These are phyloP conservation scores for Panagrolaimus sp. DNA, from an alignment of 1,140 invertebrate genomes.

Conservation along the genomic window DNA sequence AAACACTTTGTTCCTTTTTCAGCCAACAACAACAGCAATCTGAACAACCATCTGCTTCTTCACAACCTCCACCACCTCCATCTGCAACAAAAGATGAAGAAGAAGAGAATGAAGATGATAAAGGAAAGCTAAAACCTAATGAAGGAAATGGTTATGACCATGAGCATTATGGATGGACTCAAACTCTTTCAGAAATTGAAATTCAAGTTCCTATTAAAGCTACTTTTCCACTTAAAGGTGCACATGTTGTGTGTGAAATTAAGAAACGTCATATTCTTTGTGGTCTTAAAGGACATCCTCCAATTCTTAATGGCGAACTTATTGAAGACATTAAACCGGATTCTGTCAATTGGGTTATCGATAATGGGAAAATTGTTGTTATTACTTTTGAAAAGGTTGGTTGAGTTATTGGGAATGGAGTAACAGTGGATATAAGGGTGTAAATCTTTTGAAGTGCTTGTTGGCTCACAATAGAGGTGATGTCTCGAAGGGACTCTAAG, in stretches of 20 bases:
- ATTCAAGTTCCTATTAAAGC: slow-evolving; percentile 75
- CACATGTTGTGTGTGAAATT: slow-evolving; percentile 78
- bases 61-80: background rate
- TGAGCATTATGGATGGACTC: slow-evolving; percentile 83
- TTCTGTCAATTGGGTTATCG: slow-evolving; percentile 80
- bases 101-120: slow-evolving; percentile 33
- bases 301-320: slow-evolving; percentile 84
- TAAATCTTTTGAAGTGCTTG: too few species aligned
- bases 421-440: too few species aligned
- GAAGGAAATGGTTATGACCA: slow-evolving; percentile 89
- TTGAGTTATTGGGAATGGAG: background rate
- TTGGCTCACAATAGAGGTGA: too few species aligned
- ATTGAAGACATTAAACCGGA: slow-evolving; percentile 85
- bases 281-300: slow-evolving; percentile 80
- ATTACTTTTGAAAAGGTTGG: slow-evolving; percentile 78
- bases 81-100: background rate
- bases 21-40: background rate
- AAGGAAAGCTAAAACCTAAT: slow-evolving; percentile 73
- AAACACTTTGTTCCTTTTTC: background rate
- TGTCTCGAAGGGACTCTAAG: too few species aligned
- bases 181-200: slow-evolving; percentile 90
- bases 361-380: slow-evolving; percentile 76
- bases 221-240: slow-evolving; percentile 70
- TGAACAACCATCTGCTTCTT: background rate
- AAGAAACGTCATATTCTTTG: slow-evolving; percentile 75